A percentile compares a stretch with the other conserved stretches of the same genome.
phyloP scores from a whole-genome alignment of 2,797 vertebrate species.

The Cirrhinus molitorella region DNA sequence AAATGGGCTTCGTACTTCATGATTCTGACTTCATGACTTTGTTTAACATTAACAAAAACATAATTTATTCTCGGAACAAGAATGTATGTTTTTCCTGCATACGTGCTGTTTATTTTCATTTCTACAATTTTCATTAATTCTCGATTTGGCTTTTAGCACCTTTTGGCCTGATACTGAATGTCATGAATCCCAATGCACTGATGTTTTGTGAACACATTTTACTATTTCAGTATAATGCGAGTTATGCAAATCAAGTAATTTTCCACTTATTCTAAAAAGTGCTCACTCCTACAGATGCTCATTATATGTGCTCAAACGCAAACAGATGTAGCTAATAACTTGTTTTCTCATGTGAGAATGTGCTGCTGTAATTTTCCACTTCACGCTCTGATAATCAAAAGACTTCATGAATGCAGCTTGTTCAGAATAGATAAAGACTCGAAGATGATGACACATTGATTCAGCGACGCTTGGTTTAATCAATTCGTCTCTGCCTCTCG shows the following conservation, averaged over 20 bases:
- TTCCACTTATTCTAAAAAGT: conserved; percentile 3
- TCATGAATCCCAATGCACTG: neutral
- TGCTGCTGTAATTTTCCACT: conserved; percentile 15
- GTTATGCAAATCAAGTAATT: conserved; percentile 4
- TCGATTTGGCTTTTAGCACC: neutral
- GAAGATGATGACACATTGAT: neutral
- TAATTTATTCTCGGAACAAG: neutral
- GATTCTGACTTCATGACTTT: neutral
- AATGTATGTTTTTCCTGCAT: neutral
- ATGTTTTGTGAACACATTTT: neutral
- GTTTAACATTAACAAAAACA: neutral
- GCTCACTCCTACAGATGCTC: neutral
- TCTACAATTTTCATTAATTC: neutral
- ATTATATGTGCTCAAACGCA: neutral
- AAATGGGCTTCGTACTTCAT: neutral
- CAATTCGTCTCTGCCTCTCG: neutral
- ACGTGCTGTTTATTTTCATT: neutral
- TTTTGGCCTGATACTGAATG: neutral
- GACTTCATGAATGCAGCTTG: neutral
- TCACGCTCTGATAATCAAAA: neutral
- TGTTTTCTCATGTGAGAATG: conserved; percentile 10
- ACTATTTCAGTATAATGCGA: neutral
- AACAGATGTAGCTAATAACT: neutral
- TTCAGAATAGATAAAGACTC: neutral
- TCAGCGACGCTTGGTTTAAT: neutral